Evolutionary conservation across 2,888 invertebrate species (phyloP), one percentile per base, ranked within the genome.

Genomic region (Acrobeloides nanus): DNA sequence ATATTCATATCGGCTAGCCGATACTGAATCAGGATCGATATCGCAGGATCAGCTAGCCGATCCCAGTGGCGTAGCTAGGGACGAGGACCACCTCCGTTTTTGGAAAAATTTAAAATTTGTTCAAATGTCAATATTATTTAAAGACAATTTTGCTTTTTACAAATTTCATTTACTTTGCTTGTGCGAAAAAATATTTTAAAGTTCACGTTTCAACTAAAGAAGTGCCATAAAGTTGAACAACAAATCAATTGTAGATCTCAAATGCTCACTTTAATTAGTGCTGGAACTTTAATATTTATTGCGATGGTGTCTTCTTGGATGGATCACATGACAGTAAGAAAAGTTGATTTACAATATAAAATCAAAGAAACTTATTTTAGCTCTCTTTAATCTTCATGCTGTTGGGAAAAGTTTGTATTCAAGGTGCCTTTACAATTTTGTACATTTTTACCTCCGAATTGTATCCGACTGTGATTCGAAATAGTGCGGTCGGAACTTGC

Each of bases 381-480:
- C 47, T 53, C 43, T 68, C 66, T 2, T 48, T 73, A 25, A 46
- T 58, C 8, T 65, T 68, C 44, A 65, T 73, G 64, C 51, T 73
- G 39, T 46, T 68, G 18, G 72, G 71, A 23, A 73, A 73, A 53
- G 63, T 64, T 15, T 72, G 60, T 39, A 68, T 72, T 34, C 73
- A 73, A 49, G 68, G 64, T 21, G 69, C 73, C 4, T 73, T 73
- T 59, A 72, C 68, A 49, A 69, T 73, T 46, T 57, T 73, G 20
- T 72, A 72, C 58, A 66, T 72, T 31, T 73, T 73, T 57, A 72
- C 73, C 6, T 63, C 66, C 21, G 73, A 74, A 51, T 54, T 74
- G 15, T 68, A 67, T 33, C 73, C 73, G 18, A 74, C 73, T 62
- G 67, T 73, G 1, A 62, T 73, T 5, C 53, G 73, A 25, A 73